Conservation (phyloP, 2,113 vertebrate genomes). For the Phyllostomus discolor region DNA sequence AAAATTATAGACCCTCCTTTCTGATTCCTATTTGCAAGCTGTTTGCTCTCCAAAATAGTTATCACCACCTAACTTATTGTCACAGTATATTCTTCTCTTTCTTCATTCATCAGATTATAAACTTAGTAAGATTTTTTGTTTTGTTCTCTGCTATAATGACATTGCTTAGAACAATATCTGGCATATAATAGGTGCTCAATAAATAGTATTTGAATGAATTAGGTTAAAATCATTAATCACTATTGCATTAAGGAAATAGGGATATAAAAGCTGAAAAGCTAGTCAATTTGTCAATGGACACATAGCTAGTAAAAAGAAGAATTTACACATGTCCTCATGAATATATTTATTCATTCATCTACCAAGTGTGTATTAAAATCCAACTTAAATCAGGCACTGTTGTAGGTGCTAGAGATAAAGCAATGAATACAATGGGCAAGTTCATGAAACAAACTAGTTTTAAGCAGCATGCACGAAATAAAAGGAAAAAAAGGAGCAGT, state of each 20-base stretch:
- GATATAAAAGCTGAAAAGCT: neutral
- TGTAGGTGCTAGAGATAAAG: neutral
- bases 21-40: neutral
- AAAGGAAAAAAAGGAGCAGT: neutral
- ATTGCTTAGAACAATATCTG: neutral
- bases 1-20: neutral
- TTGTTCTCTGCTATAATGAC: neutral
- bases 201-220: neutral
- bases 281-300: neutral
- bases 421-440: neutral
- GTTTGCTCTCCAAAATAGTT: neutral
- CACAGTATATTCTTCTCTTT: neutral
- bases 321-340: neutral
- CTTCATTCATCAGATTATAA: neutral
- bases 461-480: neutral
- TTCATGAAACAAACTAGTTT: neutral
- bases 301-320: neutral
- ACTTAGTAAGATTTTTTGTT: neutral
- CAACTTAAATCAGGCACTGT: neutral
- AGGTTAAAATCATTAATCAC: neutral
- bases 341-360: neutral
- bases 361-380: neutral
- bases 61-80: neutral
- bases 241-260: neutral
- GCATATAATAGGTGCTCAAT: neutral